These are phyloP conservation scores for Copsychus sechellarum DNA, from an alignment of 2,113 vertebrate genomes.

Conservation along the genomic window DNA sequence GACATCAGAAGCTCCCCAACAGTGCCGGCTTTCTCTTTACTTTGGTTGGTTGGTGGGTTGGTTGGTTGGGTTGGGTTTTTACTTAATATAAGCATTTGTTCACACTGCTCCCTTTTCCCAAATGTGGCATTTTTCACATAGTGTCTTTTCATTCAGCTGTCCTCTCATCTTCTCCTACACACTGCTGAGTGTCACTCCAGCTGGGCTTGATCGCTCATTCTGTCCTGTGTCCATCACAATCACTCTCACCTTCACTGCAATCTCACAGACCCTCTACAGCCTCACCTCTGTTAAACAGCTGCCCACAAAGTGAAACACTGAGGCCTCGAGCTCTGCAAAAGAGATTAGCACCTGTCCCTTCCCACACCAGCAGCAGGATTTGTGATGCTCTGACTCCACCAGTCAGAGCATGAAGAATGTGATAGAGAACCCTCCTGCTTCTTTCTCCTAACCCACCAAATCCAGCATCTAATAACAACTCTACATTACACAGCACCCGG, in stretches of 20 bases:
- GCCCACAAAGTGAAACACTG: fast-evolving
- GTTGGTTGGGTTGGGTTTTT: neutral
- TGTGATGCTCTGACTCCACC: neutral
- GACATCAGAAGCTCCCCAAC: neutral
- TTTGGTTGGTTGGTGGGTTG: neutral
- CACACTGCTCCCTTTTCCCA: neutral
- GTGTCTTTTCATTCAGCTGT: neutral
- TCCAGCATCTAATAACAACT: neutral
- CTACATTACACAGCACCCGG: fast-evolving
- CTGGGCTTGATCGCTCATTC: neutral
- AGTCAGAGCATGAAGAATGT: neutral
- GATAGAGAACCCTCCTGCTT: neutral
- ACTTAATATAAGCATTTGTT: neutral
- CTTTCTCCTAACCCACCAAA: neutral
- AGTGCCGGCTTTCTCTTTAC: neutral
- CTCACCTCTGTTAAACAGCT: fast-evolving
- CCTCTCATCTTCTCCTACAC: neutral
- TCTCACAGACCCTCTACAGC: neutral
- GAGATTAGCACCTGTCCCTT: neutral
- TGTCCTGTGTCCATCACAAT: neutral
- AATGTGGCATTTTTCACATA: neutral
- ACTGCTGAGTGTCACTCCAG: neutral
- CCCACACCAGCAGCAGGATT: neutral
- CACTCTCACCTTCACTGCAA: neutral
- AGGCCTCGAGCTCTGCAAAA: neutral